Conservation (phyloP, 92 coral and sea anemone species). For the Zoanthus sansibaricus region DNA sequence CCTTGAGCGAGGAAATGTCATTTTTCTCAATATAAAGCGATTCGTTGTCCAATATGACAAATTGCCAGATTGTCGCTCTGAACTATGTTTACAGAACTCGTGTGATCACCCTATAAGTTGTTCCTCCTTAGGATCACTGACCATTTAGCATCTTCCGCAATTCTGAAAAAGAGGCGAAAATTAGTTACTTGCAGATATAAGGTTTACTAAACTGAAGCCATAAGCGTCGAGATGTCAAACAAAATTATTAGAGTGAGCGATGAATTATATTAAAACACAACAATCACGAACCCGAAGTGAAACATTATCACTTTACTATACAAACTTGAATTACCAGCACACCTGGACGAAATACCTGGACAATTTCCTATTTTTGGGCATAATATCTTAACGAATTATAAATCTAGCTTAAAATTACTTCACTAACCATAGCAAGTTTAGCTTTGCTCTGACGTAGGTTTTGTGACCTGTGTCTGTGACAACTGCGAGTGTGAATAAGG, state of each 20-base stretch:
- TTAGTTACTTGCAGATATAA: constrained; percentile 1
- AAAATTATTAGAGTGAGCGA: background rate
- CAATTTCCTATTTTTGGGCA: background rate
- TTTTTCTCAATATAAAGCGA: background rate
- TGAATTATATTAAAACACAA: background rate
- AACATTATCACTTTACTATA: background rate
- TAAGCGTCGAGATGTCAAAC: background rate
- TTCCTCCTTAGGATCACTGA: background rate
- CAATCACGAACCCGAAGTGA: background rate
- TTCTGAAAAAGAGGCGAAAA: constrained; percentile 29
- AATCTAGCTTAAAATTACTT: background rate
- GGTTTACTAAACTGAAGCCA: background rate
- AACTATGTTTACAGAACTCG: background rate
- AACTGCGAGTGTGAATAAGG: background rate
- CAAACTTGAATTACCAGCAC: background rate
- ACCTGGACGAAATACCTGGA: background rate
- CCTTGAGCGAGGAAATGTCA: constrained; percentile 8
- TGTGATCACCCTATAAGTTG: background rate
- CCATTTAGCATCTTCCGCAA: constrained; percentile 7
- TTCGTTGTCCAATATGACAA: background rate
- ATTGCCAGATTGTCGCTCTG: background rate
- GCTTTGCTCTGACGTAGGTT: background rate
- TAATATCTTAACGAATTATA: background rate
- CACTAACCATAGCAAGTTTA: background rate
- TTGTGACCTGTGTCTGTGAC: background rate